Percentiles rank a stretch among this genome's conserved stretches.
Evolutionary conservation across 2,888 invertebrate species (phyloP).

Genomic region (Papilio gigon): DNA sequence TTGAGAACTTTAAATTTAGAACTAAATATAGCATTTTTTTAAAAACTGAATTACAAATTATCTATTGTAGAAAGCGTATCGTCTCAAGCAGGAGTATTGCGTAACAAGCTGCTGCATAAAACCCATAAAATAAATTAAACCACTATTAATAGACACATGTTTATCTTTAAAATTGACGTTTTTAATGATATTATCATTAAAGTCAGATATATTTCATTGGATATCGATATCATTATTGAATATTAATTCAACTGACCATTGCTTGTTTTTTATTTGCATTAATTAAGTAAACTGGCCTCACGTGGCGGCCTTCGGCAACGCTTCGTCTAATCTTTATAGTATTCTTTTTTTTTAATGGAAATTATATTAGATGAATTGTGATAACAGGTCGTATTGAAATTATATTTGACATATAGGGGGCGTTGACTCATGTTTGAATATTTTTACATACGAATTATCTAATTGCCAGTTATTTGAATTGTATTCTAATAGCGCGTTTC

Average conservation of each 20-base stretch:
- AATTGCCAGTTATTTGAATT: background rate
- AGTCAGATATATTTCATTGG: slow-evolving; percentile 32
- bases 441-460: slow-evolving; percentile 28
- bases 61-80: background rate
- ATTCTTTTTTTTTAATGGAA: slow-evolving; percentile 37
- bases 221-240: slow-evolving; percentile 34
- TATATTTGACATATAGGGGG: slow-evolving; percentile 26
- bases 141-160: slow-evolving; percentile 22
- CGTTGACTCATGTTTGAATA: slow-evolving; percentile 31
- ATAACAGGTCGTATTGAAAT: slow-evolving; percentile 18
- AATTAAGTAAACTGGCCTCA: slow-evolving; percentile 16
- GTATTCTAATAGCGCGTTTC: background rate
- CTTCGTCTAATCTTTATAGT: slow-evolving; percentile 27
- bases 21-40: background rate
- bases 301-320: slow-evolving; percentile 37
- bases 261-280: slow-evolving; percentile 36
- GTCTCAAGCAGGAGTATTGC: background rate
- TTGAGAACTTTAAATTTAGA: no score
- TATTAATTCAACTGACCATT: slow-evolving; percentile 34
- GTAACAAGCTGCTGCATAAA: background rate
- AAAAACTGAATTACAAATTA: background rate
- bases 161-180: slow-evolving; percentile 26
- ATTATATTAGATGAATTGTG: slow-evolving; percentile 30
- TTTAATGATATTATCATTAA: slow-evolving; percentile 27
- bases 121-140: slow-evolving; percentile 15